These are phyloP conservation scores for Nymphalis polychloros DNA, from an alignment of 2,888 invertebrate species.

Conservation along the genomic window DNA sequence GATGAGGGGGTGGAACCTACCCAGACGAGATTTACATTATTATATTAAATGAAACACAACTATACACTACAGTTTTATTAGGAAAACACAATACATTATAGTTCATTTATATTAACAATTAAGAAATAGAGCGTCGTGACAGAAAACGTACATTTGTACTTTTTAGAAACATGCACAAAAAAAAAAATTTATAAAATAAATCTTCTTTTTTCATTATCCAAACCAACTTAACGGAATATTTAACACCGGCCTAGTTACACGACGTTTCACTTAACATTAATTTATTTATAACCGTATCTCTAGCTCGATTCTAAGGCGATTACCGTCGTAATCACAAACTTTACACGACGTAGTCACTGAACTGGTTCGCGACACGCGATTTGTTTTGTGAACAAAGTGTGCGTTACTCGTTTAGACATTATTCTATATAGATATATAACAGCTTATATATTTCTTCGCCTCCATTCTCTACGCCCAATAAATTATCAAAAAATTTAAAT, in stretches of 20 bases:
- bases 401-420: conserved; percentile 12
- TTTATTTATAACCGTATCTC: conserved; percentile 11
- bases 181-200: conserved; percentile 30
- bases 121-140: conserved; percentile 62
- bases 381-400: conserved; percentile 20
- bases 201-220: background rate
- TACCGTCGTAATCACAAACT: conserved; percentile 24
- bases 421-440: background rate
- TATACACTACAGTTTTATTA: conserved; percentile 74
- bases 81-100: conserved; percentile 78
- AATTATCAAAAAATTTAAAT: too few species aligned
- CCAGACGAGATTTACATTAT: too few species aligned
- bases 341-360: conserved; percentile 32
- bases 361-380: conserved; percentile 18
- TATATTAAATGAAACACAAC: conserved; percentile 57
- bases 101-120: conserved; percentile 73
- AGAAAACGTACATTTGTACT: conserved; percentile 70
- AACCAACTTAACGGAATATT: conserved; percentile 14
- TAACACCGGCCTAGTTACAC: conserved; percentile 9
- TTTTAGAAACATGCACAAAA: conserved; percentile 57
- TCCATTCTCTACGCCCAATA: too few species aligned
- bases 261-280: conserved; percentile 22
- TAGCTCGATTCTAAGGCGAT: conserved; percentile 17
- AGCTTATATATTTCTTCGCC: background rate
- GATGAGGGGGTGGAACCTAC: too few species aligned